Evolutionary conservation across 2,113 vertebrate genomes (phyloP).

Genomic region (Stictonetta naevosa): DNA sequence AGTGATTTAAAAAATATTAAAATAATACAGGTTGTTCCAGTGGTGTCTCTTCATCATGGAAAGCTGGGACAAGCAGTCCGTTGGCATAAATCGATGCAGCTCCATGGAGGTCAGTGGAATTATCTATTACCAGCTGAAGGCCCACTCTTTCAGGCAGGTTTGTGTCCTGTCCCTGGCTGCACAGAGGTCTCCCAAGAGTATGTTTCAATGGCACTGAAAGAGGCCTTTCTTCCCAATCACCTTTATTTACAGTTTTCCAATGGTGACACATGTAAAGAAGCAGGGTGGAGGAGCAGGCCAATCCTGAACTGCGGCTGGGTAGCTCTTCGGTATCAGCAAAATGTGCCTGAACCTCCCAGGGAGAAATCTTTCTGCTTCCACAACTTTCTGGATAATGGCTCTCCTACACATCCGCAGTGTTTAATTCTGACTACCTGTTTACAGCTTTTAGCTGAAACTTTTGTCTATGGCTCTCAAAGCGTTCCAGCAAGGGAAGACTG

Average conservation of each 20-base stretch:
- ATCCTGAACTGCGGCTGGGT: neutral
- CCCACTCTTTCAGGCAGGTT: neutral
- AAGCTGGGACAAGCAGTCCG: conserved; percentile 5
- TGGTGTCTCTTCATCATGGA: neutral
- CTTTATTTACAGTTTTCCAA: conserved; percentile 53
- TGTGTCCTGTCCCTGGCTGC: neutral
- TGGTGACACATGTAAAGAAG: neutral
- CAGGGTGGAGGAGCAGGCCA: neutral
- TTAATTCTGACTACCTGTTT: neutral
- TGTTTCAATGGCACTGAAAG: neutral
- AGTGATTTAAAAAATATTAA: neutral
- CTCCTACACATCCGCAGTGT: neutral
- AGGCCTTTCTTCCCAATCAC: conserved; percentile 14
- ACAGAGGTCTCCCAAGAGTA: neutral
- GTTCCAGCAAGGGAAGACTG: neutral
- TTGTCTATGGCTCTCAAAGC: neutral
- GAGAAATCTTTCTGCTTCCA: neutral
- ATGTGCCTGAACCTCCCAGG: neutral
- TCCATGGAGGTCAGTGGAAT: conserved; percentile 8
- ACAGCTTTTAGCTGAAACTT: neutral
- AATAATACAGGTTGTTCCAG: neutral
- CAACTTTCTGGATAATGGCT: neutral
- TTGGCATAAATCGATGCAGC: neutral
- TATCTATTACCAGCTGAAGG: neutral
- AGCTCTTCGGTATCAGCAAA: neutral